Percentiles rank a stretch among this genome's conserved stretches.
Evolutionary conservation across 1,140 invertebrate genomes (phyloP).

Genomic region (Drosophila nigrodunni): DNA sequence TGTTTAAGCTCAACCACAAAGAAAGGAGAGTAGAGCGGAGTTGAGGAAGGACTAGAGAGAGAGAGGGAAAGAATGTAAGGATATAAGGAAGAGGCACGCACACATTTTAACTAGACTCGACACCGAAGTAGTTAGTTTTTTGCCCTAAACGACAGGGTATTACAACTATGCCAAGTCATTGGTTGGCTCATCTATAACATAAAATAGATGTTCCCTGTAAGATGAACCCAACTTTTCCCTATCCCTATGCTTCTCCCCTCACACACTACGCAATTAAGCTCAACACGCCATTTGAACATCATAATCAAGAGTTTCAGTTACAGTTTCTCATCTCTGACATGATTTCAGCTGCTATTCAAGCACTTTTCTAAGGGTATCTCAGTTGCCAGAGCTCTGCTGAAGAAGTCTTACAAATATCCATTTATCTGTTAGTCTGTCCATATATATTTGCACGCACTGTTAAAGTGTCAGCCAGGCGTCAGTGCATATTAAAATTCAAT

Average conservation of each 20-base stretch:
- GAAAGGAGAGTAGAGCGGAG: background rate
- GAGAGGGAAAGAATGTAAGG: background rate
- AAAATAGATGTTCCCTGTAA: background rate
- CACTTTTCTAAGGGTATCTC: slow-evolving; percentile 22
- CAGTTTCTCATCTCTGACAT: slow-evolving; percentile 6
- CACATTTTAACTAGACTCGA: slow-evolving; percentile 50
- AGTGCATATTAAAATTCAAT: slow-evolving; percentile 79
- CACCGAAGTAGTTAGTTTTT: slow-evolving; percentile 38
- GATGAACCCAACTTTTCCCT: too few species aligned
- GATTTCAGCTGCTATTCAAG: background rate
- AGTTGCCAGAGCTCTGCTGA: background rate
- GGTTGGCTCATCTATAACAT: background rate
- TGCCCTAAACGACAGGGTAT: slow-evolving; percentile 9
- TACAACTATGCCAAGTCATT: slow-evolving; percentile 1
- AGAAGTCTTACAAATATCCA: background rate
- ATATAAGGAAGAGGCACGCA: background rate
- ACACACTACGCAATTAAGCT: slow-evolving; percentile 8
- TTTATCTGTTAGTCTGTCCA: slow-evolving; percentile 7
- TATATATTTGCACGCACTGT: slow-evolving; percentile 12
- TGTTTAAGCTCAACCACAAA: slow-evolving; percentile 59
- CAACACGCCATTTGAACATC: slow-evolving; percentile 11
- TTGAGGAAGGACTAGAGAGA: background rate
- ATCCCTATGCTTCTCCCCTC: background rate
- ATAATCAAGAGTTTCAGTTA: slow-evolving; percentile 28
- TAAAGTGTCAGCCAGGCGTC: slow-evolving; percentile 14